Percentiles rank a stretch among this genome's conserved stretches.
phyloP scores from a whole-genome alignment of 1,140 invertebrate species.

The Drosophila navojoa region DNA sequence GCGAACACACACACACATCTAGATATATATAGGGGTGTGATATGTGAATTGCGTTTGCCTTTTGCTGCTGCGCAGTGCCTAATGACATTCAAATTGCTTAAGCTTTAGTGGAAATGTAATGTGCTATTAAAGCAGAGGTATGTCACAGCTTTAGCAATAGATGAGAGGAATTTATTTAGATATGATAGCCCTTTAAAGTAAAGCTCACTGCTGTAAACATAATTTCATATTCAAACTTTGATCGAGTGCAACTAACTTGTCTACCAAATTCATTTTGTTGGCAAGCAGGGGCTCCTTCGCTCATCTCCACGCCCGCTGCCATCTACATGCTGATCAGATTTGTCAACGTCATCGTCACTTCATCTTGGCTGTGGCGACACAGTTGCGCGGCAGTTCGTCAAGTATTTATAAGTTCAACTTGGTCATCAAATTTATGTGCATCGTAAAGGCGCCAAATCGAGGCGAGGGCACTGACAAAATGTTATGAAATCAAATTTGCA shows the following conservation, averaged over 20 bases:
- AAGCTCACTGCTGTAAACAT: no score
- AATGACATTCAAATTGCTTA: slow-evolving; percentile 72
- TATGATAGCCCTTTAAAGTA: no score
- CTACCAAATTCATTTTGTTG: slow-evolving; percentile 1
- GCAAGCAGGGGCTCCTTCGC: neutral
- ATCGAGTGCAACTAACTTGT: neutral
- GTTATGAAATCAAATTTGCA: slow-evolving; percentile 79
- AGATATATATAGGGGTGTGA: neutral
- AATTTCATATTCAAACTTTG: neutral
- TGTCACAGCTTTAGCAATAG: no score
- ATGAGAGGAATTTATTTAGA: neutral
- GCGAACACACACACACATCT: neutral
- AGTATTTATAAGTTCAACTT: slow-evolving; percentile 76
- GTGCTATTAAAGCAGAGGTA: slow-evolving; percentile 4
- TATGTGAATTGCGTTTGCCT: slow-evolving; percentile 10
- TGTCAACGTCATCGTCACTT: slow-evolving; percentile 45
- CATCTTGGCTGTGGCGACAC: slow-evolving; percentile 30
- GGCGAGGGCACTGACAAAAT: slow-evolving; percentile 68
- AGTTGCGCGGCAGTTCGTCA: slow-evolving; percentile 47
- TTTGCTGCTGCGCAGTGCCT: slow-evolving; percentile 17
- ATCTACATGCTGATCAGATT: slow-evolving; percentile 4
- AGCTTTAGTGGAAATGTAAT: slow-evolving; percentile 38
- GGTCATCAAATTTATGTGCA: slow-evolving; percentile 72
- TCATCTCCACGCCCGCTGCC: neutral
- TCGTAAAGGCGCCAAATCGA: slow-evolving; percentile 69